phyloP scores from a whole-genome alignment of 1,140 invertebrate genomes.

The Dendroctonus ponderosae region DNA sequence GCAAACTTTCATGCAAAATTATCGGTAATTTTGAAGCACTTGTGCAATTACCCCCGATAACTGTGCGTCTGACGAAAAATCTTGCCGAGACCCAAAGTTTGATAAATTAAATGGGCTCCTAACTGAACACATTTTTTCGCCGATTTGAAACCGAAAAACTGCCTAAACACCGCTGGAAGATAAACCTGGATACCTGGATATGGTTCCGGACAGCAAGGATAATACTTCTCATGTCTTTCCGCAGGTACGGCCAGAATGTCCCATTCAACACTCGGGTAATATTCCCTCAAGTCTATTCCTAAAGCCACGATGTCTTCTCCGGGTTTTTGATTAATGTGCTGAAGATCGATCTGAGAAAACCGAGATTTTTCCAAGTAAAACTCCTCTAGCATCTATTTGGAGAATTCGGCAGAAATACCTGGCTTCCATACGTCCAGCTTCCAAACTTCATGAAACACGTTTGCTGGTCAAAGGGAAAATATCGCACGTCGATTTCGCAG shows the following conservation, averaged over 20 bases:
- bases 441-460: conserved; percentile 96
- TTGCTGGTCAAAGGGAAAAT: conserved; percentile 97
- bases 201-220: conserved; percentile 83
- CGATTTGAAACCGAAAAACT: too few relatives aligned
- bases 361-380: too few relatives aligned
- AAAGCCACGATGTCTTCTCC: conserved; percentile 79
- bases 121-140: not conserved
- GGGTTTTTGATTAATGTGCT: conserved; percentile 82
- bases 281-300: conserved; percentile 90
- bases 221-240: conserved; percentile 85
- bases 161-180: too few relatives aligned
- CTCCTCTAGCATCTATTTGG: too few relatives aligned
- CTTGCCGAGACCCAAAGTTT: too few relatives aligned
- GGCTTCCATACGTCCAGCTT: conserved; percentile 96
- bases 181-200: conserved; percentile 66
- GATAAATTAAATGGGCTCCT: too few relatives aligned
- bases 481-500: conserved; percentile 93
- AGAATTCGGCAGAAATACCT: conserved; percentile 58
- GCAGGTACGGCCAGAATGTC: conserved; percentile 92
- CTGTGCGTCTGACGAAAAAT: too few relatives aligned
- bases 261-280: conserved; percentile 97
- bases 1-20: too few relatives aligned
- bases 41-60: too few relatives aligned
- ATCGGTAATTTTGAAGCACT: too few relatives aligned
- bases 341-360: conserved; percentile 76